Base-by-base conservation (phyloP, 2,888 invertebrate genomes). In the Drosophila infuscata region DNA sequence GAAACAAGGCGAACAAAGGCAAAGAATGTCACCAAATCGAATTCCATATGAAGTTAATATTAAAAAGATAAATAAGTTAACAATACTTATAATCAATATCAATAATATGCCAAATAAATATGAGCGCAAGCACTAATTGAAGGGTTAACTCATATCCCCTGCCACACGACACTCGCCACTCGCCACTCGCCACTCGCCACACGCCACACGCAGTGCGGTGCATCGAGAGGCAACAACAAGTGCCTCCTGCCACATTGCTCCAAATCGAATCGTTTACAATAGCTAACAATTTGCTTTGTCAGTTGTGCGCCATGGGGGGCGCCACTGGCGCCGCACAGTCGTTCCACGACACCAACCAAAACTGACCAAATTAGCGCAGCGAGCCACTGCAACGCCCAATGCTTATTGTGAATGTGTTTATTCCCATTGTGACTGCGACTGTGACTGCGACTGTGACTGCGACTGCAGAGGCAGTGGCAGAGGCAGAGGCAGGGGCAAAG, bases 311-410 rank as follows among this genome's bases (percentile, higher is more conserved):
- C 56, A 48, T 74, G 67, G 76, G 82, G 77, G 80, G 82, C 79
- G 70, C 79, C 82, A 70, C 70, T 81, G 90, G 90, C 90, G 90
- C 91, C 91, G 81, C 59, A 58, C 64, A 46, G 76, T 63, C 83
- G 76, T 52, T 63, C 67, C 48, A 49, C 25, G 49, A 62, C 49
- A 65, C 74, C 58, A 68, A 64, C 51, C 54, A 59, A 68, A 54
- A 68, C 70, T 85, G 76, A 70, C 56, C 60, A 83, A 83, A 71
- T 71, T 70, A 81, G 75, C 70, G 73, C 76, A 82, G 74, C 83
- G 73, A 80, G 76, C 78, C 88, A 80, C 80, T 85, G 82, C 90
- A 88, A 85, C 90, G 84, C 88, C 89, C 82, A 66, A 53, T 51
- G 30, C 29, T 32, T n/a, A 12, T 38, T 66, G 51, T 35, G 17